Evolutionary conservation across 2,888 invertebrate genomes (phyloP).

Genomic region (Pyrgus malvae): DNA sequence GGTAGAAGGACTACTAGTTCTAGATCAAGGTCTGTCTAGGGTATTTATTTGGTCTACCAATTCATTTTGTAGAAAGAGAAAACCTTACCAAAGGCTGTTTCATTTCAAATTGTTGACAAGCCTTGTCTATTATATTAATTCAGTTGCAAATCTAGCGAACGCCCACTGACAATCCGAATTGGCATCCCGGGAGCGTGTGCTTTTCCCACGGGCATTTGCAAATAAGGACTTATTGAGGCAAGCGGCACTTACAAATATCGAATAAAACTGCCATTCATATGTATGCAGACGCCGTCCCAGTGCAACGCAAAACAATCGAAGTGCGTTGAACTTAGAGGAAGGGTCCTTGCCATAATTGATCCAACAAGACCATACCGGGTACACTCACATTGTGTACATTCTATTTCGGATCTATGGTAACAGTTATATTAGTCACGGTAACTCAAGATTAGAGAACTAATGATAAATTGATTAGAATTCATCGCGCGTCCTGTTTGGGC

Average conservation of each 20-base stretch:
- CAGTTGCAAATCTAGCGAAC: neutral
- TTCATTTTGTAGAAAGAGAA: no score
- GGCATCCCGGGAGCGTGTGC: constrained; percentile 7
- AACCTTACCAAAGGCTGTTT: no score
- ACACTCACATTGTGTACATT: constrained; percentile 49
- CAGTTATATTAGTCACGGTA: constrained; percentile 11
- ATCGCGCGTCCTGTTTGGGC: constrained; percentile 8
- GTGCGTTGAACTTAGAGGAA: constrained; percentile 74
- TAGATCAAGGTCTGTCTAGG: no score
- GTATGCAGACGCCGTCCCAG: constrained; percentile 67
- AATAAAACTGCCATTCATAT: constrained; percentile 41
- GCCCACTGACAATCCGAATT: constrained; percentile 3
- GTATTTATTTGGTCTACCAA: no score
- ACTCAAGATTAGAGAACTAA: constrained; percentile 6
- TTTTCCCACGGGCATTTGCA: constrained; percentile 21
- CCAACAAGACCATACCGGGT: constrained; percentile 40
- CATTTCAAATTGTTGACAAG: no score
- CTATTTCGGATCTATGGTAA: constrained; percentile 43
- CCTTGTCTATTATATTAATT: neutral
- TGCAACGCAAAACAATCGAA: constrained; percentile 64
- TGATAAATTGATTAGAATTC: constrained; percentile 2
- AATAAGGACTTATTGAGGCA: constrained; percentile 11
- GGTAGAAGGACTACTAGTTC: no score
- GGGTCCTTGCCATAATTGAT: constrained; percentile 63
- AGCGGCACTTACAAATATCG: constrained; percentile 26